Conservation (phyloP, 2,797 vertebrate genomes). For the Spinibarbus caldwelli region DNA sequence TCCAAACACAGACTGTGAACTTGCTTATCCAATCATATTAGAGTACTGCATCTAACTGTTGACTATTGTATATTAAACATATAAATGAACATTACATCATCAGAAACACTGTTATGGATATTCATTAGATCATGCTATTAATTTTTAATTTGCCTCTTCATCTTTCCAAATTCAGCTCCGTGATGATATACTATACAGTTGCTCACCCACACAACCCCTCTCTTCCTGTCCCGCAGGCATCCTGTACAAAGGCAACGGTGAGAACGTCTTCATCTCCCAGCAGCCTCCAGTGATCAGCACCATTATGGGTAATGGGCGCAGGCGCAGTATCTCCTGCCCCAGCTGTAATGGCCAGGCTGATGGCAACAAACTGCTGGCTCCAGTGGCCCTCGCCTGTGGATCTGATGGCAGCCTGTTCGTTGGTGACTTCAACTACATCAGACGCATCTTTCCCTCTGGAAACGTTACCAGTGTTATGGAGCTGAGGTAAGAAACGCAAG, state of each 20-base stretch:
- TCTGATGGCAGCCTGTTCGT: conserved; percentile 96
- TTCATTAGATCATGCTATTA: conserved; percentile 20
- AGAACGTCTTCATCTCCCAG: conserved; percentile 96
- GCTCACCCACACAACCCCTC: conserved; percentile 29
- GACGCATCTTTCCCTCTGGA: conserved; percentile 95
- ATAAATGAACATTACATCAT: neutral
- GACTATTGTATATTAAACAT: neutral
- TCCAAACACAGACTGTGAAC: conserved; percentile 8
- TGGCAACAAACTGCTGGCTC: conserved; percentile 97
- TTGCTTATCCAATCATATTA: neutral
- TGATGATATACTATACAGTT: conserved; percentile 6
- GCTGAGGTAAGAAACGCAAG: conserved; percentile 82
- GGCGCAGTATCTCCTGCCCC: conserved; percentile 96
- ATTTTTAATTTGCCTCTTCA: neutral
- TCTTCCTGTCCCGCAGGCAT: conserved; percentile 80
- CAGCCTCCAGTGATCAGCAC: conserved; percentile 94
- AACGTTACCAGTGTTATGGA: conserved; percentile 98
- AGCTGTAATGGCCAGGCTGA: conserved; percentile 97
- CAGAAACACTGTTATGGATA: neutral
- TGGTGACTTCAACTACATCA: conserved; percentile 98
- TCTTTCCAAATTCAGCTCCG: conserved; percentile 4
- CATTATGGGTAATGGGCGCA: conserved; percentile 95
- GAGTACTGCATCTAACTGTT: neutral
- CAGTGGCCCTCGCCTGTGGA: conserved; percentile 91
- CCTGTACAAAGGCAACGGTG: conserved; percentile 95